phyloP scores from a whole-genome alignment of 1,140 invertebrate species.

The Pogonomyrmex barbatus region DNA sequence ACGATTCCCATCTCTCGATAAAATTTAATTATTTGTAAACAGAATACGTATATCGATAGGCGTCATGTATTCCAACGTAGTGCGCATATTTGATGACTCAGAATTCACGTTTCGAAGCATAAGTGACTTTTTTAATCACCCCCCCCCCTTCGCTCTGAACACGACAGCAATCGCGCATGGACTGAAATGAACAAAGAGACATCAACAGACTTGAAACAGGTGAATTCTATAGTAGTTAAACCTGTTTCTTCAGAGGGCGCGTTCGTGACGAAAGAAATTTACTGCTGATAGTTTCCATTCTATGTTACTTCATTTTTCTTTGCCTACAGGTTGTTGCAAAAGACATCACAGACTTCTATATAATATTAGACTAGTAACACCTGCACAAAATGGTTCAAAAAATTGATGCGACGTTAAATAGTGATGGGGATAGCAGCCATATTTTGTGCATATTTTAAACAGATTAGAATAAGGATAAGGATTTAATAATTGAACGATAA shows the following conservation, averaged over 20 bases:
- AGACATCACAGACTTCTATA: background rate
- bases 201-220: background rate
- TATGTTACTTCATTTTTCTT: background rate
- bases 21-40: constrained; percentile 21
- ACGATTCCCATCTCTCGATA: background rate
- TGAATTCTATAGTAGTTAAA: background rate
- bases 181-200: background rate
- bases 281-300: background rate
- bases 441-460: too few relatives aligned
- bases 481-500: too few relatives aligned
- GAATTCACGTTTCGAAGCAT: background rate
- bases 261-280: background rate
- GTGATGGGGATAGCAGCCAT: too few relatives aligned
- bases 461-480: too few relatives aligned
- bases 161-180: background rate
- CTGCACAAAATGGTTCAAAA: background rate
- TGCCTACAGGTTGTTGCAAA: constrained; percentile 13
- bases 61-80: constrained; percentile 2
- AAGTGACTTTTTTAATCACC: background rate
- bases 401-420: too few relatives aligned
- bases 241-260: constrained; percentile 9
- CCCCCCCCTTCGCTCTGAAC: too few relatives aligned
- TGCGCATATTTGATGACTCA: constrained; percentile 31
- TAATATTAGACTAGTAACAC: background rate
- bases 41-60: too few relatives aligned